Percentiles rank a stretch among this genome's conserved stretches.
Conservation (phyloP, 2,113 vertebrate genomes). For the Rhinogobius similis region DNA sequence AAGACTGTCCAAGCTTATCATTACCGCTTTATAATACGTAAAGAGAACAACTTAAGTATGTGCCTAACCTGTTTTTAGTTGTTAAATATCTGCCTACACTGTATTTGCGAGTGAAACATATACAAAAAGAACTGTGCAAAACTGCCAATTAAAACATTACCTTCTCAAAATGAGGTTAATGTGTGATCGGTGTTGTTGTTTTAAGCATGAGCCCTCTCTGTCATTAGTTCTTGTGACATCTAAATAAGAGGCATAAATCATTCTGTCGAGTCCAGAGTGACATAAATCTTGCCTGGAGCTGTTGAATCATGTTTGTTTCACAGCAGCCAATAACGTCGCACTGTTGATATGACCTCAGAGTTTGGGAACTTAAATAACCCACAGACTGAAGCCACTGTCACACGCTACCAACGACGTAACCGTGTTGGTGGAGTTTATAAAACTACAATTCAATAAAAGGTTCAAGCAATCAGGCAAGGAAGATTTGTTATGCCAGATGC, state of each 20-base stretch:
- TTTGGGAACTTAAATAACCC: slow-evolving; percentile 8
- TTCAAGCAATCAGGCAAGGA: neutral
- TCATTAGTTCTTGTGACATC: neutral
- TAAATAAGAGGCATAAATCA: slow-evolving; percentile 13
- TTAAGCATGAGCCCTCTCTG: neutral
- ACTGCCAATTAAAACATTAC: neutral
- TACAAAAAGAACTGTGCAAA: neutral
- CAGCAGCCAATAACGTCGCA: neutral
- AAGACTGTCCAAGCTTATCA: neutral
- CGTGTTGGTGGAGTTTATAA: no score
- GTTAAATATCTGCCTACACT: neutral
- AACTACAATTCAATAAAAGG: neutral
- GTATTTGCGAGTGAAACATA: neutral
- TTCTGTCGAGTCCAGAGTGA: slow-evolving; percentile 24
- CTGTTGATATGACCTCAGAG: slow-evolving; percentile 12
- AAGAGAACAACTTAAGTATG: neutral
- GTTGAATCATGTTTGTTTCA: slow-evolving; percentile 27
- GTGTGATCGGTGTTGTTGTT: neutral
- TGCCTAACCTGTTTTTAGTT: neutral
- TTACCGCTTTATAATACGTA: neutral
- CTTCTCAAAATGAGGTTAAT: neutral
- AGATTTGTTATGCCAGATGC: neutral
- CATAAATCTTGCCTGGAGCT: slow-evolving; percentile 20
- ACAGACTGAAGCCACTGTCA: slow-evolving; percentile 24
- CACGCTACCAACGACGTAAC: slow-evolving; percentile 14